A percentile compares a stretch with the other conserved stretches of the same genome.
Evolutionary conservation across 2,113 vertebrate species (phyloP).

Genomic region (Perognathus longimembris): DNA sequence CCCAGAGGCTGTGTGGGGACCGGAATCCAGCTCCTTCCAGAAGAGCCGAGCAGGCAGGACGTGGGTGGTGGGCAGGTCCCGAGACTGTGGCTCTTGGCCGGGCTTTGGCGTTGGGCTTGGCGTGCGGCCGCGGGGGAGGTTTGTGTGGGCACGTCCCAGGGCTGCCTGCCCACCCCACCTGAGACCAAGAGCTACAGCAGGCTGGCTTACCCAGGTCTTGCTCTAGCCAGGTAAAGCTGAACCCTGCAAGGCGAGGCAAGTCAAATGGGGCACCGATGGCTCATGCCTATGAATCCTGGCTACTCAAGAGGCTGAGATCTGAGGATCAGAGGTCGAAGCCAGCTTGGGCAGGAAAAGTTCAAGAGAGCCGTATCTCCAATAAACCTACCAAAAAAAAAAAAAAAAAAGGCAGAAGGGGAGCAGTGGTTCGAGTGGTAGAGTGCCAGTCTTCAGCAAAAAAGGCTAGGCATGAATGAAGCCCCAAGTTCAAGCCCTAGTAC

Average conservation of each 20-base stretch:
- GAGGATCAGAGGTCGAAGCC: too few relatives aligned
- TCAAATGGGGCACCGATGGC: too few relatives aligned
- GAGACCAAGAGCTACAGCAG: neutral
- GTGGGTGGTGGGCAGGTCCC: conserved; percentile 66
- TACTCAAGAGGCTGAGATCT: too few relatives aligned
- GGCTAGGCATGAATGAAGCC: too few relatives aligned
- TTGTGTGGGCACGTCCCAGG: conserved; percentile 65
- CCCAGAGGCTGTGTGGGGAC: neutral
- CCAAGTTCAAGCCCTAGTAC: too few relatives aligned
- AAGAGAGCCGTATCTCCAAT: too few relatives aligned
- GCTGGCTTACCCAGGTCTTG: neutral
- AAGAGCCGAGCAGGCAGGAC: neutral
- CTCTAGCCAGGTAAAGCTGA: neutral
- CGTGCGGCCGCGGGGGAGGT: conserved; percentile 16
- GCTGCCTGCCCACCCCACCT: neutral
- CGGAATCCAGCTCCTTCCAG: neutral
- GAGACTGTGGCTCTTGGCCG: conserved; percentile 67
- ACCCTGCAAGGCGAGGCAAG: neutral
- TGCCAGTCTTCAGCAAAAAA: too few relatives aligned
- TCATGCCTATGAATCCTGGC: too few relatives aligned
- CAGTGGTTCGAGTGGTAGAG: too few relatives aligned
- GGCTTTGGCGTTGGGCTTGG: conserved; percentile 58
- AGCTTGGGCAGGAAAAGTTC: too few relatives aligned
- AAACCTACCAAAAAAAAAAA: too few relatives aligned
- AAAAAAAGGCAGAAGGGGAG: too few relatives aligned